phyloP scores from a whole-genome alignment of 2,113 vertebrate genomes.

The Spermophilus dauricus region DNA sequence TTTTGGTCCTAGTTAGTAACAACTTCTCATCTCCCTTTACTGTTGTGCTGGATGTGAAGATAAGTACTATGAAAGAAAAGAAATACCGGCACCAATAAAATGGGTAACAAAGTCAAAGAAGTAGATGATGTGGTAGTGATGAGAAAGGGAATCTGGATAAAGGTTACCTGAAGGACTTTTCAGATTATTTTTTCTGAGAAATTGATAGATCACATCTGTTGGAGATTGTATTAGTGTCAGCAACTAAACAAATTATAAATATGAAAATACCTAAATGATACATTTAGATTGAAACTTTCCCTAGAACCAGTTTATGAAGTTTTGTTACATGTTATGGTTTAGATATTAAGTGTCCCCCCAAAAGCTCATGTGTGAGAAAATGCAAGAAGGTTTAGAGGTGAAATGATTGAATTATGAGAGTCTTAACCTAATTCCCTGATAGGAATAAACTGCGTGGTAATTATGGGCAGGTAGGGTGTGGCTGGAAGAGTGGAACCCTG shows the following conservation, averaged over 20 bases:
- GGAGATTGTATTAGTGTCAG: slow-evolving; percentile 1
- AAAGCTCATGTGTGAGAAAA: no score
- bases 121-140: neutral
- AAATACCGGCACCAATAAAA: neutral
- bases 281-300: neutral
- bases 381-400: no score
- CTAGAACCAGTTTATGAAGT: no score
- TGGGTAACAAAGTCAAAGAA: neutral
- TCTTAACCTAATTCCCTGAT: no score
- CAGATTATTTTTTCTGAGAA: slow-evolving; percentile 1
- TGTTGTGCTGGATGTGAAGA: neutral
- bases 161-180: slow-evolving; percentile 12
- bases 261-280: slow-evolving; percentile 29
- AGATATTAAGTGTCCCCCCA: no score
- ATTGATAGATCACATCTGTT: neutral
- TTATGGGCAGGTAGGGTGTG: no score
- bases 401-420: no score
- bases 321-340: neutral
- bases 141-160: neutral
- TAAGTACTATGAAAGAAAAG: neutral
- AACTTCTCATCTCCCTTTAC: neutral
- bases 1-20: neutral
- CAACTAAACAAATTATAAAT: neutral
- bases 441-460: no score
- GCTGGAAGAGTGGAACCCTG: no score